phyloP scores from a whole-genome alignment of 2,888 invertebrate genomes.

The Drosophila pseudotakahashii region DNA sequence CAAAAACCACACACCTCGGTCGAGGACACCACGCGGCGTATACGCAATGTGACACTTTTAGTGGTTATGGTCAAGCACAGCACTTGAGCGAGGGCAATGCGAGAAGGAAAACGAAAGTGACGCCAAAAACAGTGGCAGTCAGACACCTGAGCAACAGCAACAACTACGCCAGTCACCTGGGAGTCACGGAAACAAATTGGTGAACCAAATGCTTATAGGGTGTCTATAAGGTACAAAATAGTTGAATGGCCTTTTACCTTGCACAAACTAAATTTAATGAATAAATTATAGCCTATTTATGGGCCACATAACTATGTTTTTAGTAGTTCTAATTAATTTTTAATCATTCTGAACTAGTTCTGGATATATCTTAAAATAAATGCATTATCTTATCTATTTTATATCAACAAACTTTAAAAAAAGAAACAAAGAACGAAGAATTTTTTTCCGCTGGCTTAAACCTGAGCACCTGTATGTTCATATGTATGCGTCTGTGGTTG shows the following conservation, averaged over 20 bases:
- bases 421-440: too few species aligned
- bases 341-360: neutral
- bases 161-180: conserved; percentile 23
- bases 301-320: neutral
- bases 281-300: neutral
- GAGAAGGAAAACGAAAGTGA: conserved; percentile 58
- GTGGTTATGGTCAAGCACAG: conserved; percentile 81
- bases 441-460: conserved; percentile 46
- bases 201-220: neutral
- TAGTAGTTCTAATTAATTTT: neutral
- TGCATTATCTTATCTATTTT: too few species aligned
- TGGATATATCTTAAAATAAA: too few species aligned
- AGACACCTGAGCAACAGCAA: conserved; percentile 54
- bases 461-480: conserved; percentile 4
- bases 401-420: conserved; percentile 44
- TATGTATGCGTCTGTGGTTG: conserved; percentile 14
- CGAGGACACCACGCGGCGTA: conserved; percentile 75
- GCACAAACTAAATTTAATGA: neutral
- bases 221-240: too few species aligned
- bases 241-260: neutral
- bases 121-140: conserved; percentile 53
- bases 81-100: conserved; percentile 71
- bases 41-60: conserved; percentile 81
- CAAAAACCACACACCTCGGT: conserved; percentile 36
- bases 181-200: conserved; percentile 22